phyloP scores from a whole-genome alignment of 2,888 invertebrate species.

The Heliothis peltigera region DNA sequence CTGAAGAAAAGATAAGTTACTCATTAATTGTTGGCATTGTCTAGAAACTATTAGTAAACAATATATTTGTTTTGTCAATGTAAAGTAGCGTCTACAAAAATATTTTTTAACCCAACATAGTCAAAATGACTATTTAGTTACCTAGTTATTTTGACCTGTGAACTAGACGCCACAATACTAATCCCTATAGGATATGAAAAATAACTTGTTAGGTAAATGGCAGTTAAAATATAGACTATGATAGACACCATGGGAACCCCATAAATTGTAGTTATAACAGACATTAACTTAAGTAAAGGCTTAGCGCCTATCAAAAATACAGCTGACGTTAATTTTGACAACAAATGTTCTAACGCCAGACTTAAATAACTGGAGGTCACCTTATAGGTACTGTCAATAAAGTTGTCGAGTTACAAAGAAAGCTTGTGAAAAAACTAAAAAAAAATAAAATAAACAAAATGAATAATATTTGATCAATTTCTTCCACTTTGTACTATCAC shows the following conservation, averaged over 20 bases:
- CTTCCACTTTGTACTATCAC: conserved; percentile 63
- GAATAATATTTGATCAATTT: conserved; percentile 54
- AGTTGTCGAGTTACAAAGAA: conserved; percentile 48
- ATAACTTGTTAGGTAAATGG: background rate
- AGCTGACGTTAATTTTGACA: background rate
- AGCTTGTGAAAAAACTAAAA: conserved; percentile 23
- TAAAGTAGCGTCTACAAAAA: conserved; percentile 2
- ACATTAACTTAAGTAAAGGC: background rate
- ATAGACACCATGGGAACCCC: background rate
- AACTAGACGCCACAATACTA: background rate
- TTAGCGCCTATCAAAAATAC: background rate
- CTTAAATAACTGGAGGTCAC: background rate
- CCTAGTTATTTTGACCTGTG: background rate
- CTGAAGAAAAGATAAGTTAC: conserved; percentile 9
- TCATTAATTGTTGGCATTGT: background rate
- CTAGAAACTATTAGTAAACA: background rate
- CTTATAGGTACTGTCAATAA: background rate
- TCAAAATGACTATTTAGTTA: background rate
- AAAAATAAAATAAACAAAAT: conserved; percentile 9
- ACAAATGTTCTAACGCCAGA: background rate
- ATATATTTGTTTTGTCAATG: background rate
- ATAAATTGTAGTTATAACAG: background rate
- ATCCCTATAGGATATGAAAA: too few relatives aligned
- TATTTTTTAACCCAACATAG: background rate
- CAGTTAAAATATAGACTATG: background rate